Base-by-base conservation (phyloP, 2,888 invertebrate genomes). In the Diplolepis rosae region DNA sequence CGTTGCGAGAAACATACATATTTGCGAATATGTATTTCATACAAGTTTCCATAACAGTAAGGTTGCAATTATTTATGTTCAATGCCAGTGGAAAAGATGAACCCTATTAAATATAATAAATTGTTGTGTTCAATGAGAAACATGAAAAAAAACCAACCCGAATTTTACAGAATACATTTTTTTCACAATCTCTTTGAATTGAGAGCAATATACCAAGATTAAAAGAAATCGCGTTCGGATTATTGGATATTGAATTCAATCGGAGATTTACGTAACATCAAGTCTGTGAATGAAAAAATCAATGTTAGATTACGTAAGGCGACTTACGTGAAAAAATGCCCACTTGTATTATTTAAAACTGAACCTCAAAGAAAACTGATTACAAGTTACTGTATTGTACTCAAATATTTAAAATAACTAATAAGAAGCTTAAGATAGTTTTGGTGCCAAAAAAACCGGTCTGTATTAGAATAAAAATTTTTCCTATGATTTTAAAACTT, bases 171-270 rank as follows among this genome's bases (percentile, higher is more conserved):
- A n/a, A n/a, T n/a, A n/a, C n/a, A n/a, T n/a, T n/a, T n/a, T n/a
- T n/a, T n/a, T n/a, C n/a, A n/a, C n/a, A n/a, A n/a, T n/a, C n/a
- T n/a, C 50, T 61, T 42, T 13, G 9, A 27, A 61, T 61, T 22
- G 61, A 72, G 35, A 15, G 48, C 42, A 4, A 22, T 48, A 39
- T 27, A 45, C 27, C 48, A 65, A 51, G 70, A 61, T 65, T 51
- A 70, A 72, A 76, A 70, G n/a, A n/a, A n/a, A n/a, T n/a, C n/a
- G n/a, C n/a, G 27, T 61, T 72, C 39, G 68, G 76, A 74, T 78
- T 74, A 74, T 51, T 51, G 28, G 67, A 66, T 66, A 72, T 69
- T 68, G 71, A 73, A 72, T 76, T 76, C 67, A 22, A 39, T 13
- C 11, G 11, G 18, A 42, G 28, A 71, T 68, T 50, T 61, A 35